Evolutionary conservation across 2,888 invertebrate genomes (phyloP), one percentile per base, ranked within the genome.

Genomic region (Ornithoptera priamus): DNA sequence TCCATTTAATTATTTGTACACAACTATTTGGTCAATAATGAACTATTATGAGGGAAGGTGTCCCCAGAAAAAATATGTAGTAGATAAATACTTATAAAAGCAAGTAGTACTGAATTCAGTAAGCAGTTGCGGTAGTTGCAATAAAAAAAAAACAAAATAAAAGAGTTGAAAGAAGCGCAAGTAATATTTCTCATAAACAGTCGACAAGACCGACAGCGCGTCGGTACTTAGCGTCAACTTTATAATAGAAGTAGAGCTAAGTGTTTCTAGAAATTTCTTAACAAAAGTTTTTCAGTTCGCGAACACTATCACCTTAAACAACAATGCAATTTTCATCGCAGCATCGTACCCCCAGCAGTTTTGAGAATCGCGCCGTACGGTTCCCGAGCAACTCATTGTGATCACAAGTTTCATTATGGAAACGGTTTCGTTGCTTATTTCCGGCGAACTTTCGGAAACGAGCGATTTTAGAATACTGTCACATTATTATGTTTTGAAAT

Each of bases 361-460:
- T 68, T 72, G 70, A 72, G 70, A 66, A 71, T 76, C 74, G 77
- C 75, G 70, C 65, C 72, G 71, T 78, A 77, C 76, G 78, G 76
- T 78, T 75, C 24, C 36, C 39, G 64, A 4, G 64, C 22, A 64
- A 56, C 68, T 68, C 60, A 60, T 68, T 64, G 64, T 68, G 36
- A 39, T 68, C n/a, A 24, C 62, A 63, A 60, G 58, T 64, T 60
- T 68, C 20, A 56, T 53, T 62, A 62, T n/a, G 39, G 18, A 42
- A 42, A 20, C 46, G 8, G 42, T 39, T 20, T 20, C 42, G 57
- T 58, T 62, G 39, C 39, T 46, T 58, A 67, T 61, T 67, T 67
- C n/a, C 50, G 22, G 10, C 24, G 36, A 67, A n/a, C 50, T 66
- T 46, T n/a, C 22, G 10, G 57, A 22, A 58, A 18, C 22, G 57